Conservation (phyloP, 1,140 invertebrate species). For the Aphelinus certus region DNA sequence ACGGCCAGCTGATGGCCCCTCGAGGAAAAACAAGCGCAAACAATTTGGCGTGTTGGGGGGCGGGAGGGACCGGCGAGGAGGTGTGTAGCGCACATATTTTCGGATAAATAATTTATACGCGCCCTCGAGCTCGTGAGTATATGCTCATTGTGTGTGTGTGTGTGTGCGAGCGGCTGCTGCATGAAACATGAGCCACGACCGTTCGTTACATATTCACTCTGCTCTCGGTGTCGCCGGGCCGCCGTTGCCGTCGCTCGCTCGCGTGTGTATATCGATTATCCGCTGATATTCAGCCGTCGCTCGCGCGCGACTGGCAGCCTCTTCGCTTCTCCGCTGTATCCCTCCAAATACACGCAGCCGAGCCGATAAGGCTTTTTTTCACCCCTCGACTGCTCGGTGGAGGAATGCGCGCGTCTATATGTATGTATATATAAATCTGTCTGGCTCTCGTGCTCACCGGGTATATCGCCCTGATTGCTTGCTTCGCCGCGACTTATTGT, state of each 20-base stretch:
- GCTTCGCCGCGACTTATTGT: no score
- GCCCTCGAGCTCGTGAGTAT: conserved; percentile 20
- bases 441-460: no score
- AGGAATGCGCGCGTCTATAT: no score
- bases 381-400: no score
- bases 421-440: no score
- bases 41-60: no score
- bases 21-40: no score
- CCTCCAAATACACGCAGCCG: no score
- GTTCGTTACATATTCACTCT: conserved; percentile 30
- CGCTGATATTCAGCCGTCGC: conserved; percentile 11
- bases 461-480: no score
- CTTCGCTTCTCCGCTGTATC: no score
- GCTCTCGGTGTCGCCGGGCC: conserved; percentile 8
- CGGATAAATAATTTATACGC: conserved; percentile 37
- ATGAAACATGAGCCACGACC: conserved; percentile 36
- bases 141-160: conserved; percentile 7
- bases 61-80: no score
- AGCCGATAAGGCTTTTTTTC: neutral
- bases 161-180: conserved; percentile 24
- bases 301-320: neutral
- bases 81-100: conserved; percentile 7
- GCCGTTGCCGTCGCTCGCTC: neutral
- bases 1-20: no score
- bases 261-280: conserved; percentile 23